Evolutionary conservation across 2,888 invertebrate species (phyloP).

Genomic region (Uropetala carovei): DNA sequence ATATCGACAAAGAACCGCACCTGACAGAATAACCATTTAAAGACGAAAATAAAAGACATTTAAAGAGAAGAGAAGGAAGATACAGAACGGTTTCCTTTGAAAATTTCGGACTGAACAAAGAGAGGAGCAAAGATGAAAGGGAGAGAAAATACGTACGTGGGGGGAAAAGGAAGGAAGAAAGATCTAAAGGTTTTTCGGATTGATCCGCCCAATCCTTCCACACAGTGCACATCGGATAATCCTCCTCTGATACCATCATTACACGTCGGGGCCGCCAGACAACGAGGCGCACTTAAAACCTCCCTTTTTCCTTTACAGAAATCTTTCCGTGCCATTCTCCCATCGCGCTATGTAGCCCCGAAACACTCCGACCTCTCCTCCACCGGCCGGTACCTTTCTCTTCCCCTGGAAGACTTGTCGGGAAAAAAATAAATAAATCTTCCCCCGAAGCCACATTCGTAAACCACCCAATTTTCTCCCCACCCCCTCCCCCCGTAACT

Average conservation of each 20-base stretch:
- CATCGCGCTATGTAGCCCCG: too few species aligned
- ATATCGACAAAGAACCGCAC: too few species aligned
- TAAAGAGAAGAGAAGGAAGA: too few species aligned
- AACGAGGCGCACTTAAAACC: slow-evolving; percentile 13
- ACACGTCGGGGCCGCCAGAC: background rate
- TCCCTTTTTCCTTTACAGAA: background rate
- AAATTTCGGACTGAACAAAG: too few species aligned
- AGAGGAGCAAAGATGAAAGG: too few species aligned
- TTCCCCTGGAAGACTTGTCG: background rate
- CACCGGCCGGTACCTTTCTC: background rate
- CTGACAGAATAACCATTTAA: too few species aligned
- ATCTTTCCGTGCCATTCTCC: background rate
- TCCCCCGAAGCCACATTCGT: background rate
- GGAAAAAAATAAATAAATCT: background rate
- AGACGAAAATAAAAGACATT: too few species aligned
- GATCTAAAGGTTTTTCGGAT: background rate
- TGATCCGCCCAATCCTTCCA: background rate
- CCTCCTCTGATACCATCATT: background rate
- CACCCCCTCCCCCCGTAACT: background rate
- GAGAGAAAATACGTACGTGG: background rate
- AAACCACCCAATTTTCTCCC: background rate
- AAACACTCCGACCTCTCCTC: background rate
- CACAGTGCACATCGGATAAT: slow-evolving; percentile 28
- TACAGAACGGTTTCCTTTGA: too few species aligned
- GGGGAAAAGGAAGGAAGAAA: background rate